phyloP scores from a whole-genome alignment of 2,797 vertebrate genomes.

The Pristis pectinata region DNA sequence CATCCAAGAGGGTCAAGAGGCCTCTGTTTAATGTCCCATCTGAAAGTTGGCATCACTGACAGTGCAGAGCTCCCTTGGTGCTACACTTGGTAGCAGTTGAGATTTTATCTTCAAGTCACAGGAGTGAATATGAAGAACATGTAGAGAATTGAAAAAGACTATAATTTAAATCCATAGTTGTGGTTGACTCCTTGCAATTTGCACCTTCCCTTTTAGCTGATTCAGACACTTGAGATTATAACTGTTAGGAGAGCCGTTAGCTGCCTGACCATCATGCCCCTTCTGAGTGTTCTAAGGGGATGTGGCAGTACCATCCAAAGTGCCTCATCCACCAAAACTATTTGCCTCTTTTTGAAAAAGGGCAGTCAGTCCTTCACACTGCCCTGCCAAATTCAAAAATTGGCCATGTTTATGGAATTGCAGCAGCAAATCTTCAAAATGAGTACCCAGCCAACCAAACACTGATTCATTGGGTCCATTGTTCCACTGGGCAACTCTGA shows the following conservation, averaged over 20 bases:
- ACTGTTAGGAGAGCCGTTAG: background rate
- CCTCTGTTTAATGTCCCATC: background rate
- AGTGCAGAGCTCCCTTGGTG: background rate
- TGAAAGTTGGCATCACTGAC: background rate
- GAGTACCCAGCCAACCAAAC: background rate
- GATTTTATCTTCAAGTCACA: background rate
- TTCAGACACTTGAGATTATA: background rate
- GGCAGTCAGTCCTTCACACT: background rate
- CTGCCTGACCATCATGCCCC: background rate
- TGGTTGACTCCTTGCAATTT: background rate
- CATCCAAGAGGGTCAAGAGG: background rate
- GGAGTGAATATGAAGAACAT: too few relatives aligned
- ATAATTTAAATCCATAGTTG: background rate
- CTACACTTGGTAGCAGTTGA: background rate
- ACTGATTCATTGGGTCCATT: background rate
- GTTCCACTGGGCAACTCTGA: background rate
- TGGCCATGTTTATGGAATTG: background rate
- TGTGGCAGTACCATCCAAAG: background rate
- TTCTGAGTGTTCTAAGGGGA: too few relatives aligned
- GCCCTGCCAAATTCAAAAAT: background rate
- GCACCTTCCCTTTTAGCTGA: background rate
- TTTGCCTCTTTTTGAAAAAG: background rate
- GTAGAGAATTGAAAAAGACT: background rate
- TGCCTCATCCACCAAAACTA: background rate
- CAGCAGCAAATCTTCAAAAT: background rate